Evolutionary conservation across 2,797 vertebrate genomes (phyloP).

Genomic region (Clamator glandarius): DNA sequence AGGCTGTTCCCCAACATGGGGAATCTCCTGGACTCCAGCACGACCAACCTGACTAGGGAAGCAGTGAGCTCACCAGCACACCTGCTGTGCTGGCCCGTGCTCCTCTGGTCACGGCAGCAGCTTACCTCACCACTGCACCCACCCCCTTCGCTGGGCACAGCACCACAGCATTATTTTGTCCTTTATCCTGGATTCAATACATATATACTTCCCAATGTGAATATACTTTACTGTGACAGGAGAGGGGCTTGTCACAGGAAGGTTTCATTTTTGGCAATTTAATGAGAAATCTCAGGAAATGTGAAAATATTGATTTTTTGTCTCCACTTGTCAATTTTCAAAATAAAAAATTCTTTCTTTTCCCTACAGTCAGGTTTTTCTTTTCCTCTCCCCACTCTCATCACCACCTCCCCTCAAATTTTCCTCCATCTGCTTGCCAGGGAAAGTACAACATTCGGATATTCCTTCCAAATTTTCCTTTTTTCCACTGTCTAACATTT

Average conservation of each 20-base stretch:
- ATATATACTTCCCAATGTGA: not conserved
- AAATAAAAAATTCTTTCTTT: not conserved
- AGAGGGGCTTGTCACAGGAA: not conserved
- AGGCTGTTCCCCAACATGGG: not conserved
- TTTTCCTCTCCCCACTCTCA: conserved; percentile 13
- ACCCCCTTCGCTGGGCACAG: not conserved
- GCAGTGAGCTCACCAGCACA: rapidly evolving
- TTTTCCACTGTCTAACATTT: conserved; percentile 58
- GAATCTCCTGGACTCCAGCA: not conserved
- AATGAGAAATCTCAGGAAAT: conserved; percentile 1
- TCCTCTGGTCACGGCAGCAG: not conserved
- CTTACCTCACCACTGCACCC: not conserved
- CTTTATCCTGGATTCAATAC: not conserved
- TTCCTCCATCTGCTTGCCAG: conserved; percentile 42
- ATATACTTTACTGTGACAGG: not conserved
- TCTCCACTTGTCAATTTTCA: conserved; percentile 25
- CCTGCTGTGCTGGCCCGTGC: too few relatives aligned
- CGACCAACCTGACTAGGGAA: not conserved
- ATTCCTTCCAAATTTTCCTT: conserved; percentile 50
- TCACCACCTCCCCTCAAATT: conserved; percentile 1
- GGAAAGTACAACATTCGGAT: conserved; percentile 37
- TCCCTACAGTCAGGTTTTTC: not conserved
- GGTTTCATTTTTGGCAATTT: not conserved
- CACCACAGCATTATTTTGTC: not conserved
- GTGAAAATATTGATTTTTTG: conserved; percentile 24